phyloP scores from a whole-genome alignment of 2,888 invertebrate species.

The Pantelozetes paolii region DNA sequence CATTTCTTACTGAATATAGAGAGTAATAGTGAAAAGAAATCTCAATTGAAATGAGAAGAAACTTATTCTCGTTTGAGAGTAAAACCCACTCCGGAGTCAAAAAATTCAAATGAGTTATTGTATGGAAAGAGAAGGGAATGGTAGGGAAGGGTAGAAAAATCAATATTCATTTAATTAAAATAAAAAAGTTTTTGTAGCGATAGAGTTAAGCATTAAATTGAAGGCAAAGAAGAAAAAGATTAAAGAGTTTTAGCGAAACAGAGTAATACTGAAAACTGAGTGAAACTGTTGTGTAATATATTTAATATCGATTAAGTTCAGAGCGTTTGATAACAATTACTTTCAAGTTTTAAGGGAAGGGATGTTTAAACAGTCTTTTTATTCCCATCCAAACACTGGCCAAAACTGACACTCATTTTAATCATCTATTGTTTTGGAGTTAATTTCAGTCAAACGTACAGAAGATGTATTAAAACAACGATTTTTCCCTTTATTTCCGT shows the following conservation, averaged over 20 bases:
- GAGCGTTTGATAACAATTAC: not conserved
- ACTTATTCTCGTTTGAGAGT: not conserved
- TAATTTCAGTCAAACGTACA: constrained; percentile 4
- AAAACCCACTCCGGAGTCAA: not conserved
- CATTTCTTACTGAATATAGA: not conserved
- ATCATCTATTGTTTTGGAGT: not conserved
- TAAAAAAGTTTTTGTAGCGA: constrained; percentile 27
- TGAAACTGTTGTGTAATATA: not conserved
- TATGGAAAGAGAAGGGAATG: not conserved
- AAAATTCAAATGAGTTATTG: constrained; percentile 1
- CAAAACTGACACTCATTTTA: not conserved
- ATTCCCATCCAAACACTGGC: not conserved
- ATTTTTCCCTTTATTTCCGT: not conserved
- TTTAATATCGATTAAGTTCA: constrained; percentile 26
- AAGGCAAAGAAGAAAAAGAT: not conserved
- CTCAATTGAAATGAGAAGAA: not conserved
- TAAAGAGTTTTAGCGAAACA: not conserved
- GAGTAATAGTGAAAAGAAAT: not conserved
- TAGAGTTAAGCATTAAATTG: not conserved
- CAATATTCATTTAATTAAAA: constrained; percentile 32
- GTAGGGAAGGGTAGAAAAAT: not conserved
- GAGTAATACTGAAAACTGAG: not conserved
- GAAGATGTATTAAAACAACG: constrained; percentile 24
- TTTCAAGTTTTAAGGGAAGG: not conserved
- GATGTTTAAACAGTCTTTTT: not conserved